Evolutionary conservation across 53 echinoderm and acorn worm genomes (phyloP).

Genomic region (Crossaster papposus): DNA sequence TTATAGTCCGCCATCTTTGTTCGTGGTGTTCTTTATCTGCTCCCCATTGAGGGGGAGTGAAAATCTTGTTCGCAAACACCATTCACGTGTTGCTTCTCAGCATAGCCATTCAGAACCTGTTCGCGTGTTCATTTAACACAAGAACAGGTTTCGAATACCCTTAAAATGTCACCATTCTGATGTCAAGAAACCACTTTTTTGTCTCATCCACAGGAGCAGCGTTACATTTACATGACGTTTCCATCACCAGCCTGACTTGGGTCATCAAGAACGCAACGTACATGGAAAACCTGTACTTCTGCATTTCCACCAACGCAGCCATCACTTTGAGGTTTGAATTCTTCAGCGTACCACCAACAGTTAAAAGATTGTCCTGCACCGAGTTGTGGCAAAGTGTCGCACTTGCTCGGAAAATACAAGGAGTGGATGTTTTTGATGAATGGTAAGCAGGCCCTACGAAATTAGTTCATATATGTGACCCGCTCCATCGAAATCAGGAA

Average conservation of each 20-base stretch:
- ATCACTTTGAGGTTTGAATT: conserved; percentile 66
- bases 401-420: conserved; percentile 7
- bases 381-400: conserved; percentile 53
- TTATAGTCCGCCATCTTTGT: too few species aligned
- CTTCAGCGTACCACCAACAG: conserved; percentile 42
- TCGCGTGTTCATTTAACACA: too few species aligned
- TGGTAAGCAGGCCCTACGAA: too few species aligned
- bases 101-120: too few species aligned
- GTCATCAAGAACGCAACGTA: conserved; percentile 77
- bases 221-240: conserved; percentile 80
- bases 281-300: conserved; percentile 78
- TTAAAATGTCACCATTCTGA: not conserved
- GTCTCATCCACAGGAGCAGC: conserved; percentile 70
- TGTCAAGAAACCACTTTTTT: not conserved
- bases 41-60: too few species aligned
- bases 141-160: not conserved
- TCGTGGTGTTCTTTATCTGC: too few species aligned
- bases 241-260: conserved; percentile 74
- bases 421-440: conserved; percentile 58
- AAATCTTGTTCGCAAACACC: too few species aligned
- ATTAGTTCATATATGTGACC: too few species aligned
- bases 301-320: conserved; percentile 32
- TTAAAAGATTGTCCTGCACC: not conserved
- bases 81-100: too few species aligned
- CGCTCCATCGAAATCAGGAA: too few species aligned